A percentile compares a stretch with the other conserved stretches of the same genome.
Evolutionary conservation across 2,797 vertebrate species (phyloP).

Genomic region (Poeciliopsis presidionis): DNA sequence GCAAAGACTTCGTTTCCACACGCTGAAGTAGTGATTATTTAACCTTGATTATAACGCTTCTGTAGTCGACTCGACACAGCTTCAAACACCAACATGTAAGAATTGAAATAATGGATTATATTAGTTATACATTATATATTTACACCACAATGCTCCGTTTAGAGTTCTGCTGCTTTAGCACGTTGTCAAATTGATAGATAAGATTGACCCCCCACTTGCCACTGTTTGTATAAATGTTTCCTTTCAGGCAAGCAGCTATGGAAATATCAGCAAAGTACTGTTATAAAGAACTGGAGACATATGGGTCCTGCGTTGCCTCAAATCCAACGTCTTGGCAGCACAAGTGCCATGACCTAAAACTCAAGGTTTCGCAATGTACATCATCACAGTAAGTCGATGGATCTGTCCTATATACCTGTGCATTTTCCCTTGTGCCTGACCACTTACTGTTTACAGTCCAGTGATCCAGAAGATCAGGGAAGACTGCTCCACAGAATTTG

Average conservation of each 20-base stretch:
- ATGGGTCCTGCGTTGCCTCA: constrained; percentile 88
- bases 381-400: constrained; percentile 84
- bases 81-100: constrained; percentile 74
- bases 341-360: constrained; percentile 87
- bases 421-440: not conserved
- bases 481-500: constrained; percentile 85
- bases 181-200: not conserved
- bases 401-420: not conserved
- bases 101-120: not conserved
- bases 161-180: not conserved
- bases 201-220: not conserved
- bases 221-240: constrained; percentile 16
- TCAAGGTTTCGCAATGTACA: constrained; percentile 89
- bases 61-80: constrained; percentile 16
- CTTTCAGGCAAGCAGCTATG: constrained; percentile 90
- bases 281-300: constrained; percentile 87
- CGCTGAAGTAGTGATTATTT: constrained; percentile 4
- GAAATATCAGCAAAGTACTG: constrained; percentile 89
- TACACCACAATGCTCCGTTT: not conserved
- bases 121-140: not conserved
- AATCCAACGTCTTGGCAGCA: constrained; percentile 90
- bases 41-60: constrained; percentile 57
- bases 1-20: constrained; percentile 38
- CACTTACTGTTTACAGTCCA: constrained; percentile 77
- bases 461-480: constrained; percentile 90